Base-by-base conservation (phyloP, 2,888 invertebrate species). In the Pseudococcus jackbeardsleyi region DNA sequence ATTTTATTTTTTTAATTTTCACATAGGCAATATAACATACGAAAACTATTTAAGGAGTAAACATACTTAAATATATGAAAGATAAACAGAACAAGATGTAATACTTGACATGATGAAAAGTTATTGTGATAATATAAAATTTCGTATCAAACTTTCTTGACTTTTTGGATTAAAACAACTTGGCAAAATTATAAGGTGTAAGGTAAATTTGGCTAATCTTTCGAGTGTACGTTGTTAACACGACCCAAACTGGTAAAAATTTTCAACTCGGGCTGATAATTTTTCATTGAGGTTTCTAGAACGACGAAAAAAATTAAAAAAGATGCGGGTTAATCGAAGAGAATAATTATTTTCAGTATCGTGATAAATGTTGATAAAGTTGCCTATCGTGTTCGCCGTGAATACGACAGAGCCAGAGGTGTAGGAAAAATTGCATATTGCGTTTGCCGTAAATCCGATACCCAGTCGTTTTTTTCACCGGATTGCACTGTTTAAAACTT, bases 21-120 rank as follows among this genome's bases (percentile, higher is more conserved):
- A 9, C 5, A 22, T 46, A 33, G 26, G 26, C 1, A 3, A 3
- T 33, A 19, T 42, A 82, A 82, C 19, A n/a, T 19, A 19, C 12
- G 46, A 82, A 82, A 82, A 82, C 79, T 82, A 82, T 82, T 82
- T 82, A 82, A 82, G 46, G 12, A 82, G 79, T 46, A 82, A 82
- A 82, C 79, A 82, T 82, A 82, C 79, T 82, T 82, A 82, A 82
- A 82, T 22, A 82, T 82, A 82, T 82, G 46, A 82, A 82, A 82
- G 79, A 82, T 46, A 82, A 82, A 82, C 79, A 42, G 12, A 82
- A 82, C 79, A 82, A 82, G 79, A 82, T 82, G 79, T 82, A 82
- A 82, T 82, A 82, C 79, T 82, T 82, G 79, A 82, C 79, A 82
- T 82, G 79, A 82, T 82, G 79, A 82, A 82, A 82, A 82, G 79